phyloP scores from a whole-genome alignment of 2,888 invertebrate species.

The Biston stratarius region DNA sequence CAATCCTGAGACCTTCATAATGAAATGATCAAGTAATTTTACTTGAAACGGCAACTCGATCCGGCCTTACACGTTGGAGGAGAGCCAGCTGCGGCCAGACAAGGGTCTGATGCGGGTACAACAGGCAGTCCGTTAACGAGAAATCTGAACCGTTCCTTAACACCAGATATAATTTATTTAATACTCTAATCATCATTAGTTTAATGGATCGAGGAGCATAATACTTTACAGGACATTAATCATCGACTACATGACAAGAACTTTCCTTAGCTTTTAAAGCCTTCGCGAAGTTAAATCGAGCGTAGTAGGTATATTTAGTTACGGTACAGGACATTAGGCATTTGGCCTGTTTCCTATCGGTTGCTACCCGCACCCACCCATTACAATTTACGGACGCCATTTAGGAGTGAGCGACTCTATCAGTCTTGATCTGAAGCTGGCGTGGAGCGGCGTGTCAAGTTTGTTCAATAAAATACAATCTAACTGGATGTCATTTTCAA shows the following conservation, averaged over 20 bases:
- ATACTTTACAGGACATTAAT: conserved; percentile 38
- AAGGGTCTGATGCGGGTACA: conserved; percentile 63
- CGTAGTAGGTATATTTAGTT: conserved; percentile 13
- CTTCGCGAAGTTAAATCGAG: conserved; percentile 27
- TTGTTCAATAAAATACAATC: conserved; percentile 15
- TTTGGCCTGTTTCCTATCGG: conserved; percentile 30
- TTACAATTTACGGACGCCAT: conserved; percentile 31
- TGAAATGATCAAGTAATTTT: conserved; percentile 35
- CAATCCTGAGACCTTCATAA: conserved; percentile 12
- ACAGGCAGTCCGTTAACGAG: conserved; percentile 10
- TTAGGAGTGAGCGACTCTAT: conserved; percentile 23
- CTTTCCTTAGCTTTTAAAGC: conserved; percentile 29
- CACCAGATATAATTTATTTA: conserved; percentile 29
- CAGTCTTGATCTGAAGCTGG: conserved; percentile 32
- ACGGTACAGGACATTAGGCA: conserved; percentile 35
- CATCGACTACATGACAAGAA: conserved; percentile 30
- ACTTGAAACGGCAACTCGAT: conserved; percentile 29
- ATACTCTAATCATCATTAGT: conserved; percentile 32
- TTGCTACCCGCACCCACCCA: conserved; percentile 13
- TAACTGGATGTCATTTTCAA: conserved; percentile 7
- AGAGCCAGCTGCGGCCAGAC: conserved; percentile 52
- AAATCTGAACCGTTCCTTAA: conserved; percentile 27
- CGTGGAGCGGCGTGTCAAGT: conserved; percentile 8
- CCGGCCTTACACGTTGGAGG: conserved; percentile 25
- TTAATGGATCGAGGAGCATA: conserved; percentile 27